Evolutionary conservation across 2,888 invertebrate species (phyloP), one percentile per base, ranked within the genome.

Genomic region (Lissonota sp.): DNA sequence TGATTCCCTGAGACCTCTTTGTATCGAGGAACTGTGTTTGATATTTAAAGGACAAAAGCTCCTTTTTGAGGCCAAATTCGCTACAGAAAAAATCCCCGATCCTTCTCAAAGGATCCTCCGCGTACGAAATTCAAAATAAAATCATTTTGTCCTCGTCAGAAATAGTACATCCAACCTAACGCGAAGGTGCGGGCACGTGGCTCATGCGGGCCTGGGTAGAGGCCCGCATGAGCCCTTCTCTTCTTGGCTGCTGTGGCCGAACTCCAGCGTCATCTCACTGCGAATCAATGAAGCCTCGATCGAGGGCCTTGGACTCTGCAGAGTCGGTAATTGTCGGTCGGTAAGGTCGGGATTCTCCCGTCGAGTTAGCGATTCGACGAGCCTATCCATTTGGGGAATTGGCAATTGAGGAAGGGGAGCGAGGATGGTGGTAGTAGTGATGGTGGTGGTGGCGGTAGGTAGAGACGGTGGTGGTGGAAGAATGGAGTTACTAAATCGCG

Each of bases 241-340:
- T 88, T 89, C 90, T 89, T 90, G 90, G 91, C 91, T 91, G 90
- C 26, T 8, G 90, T 84, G 86, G 69, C 84, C 86, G 87, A 85
- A 14, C 77, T 69, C 77, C 80, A 87, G 84, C 90, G 92, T 91
- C 92, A 91, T 88, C 92, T 84, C 5, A 37, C 6, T 26, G 14
- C 6, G n/a, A 44, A 2, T 6, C n/a, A 0, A 10, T 6, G 77
- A 72, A 88, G 37, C 55, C 44, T 42, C 10, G 6, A 44, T 69
- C 5, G 14, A 26, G 16, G 55, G 55, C 70, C 51, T n/a, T 58
- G 67, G 26, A 72, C 53, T 82, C 63, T 26, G 55, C 77, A 55
- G 69, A 16, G 53, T n/a, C 0, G 42, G 14, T 66, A 66, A 64
- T 77, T 42, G 37, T 51, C 82, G 46, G 90, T 88, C 88, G 91